Percentiles rank a stretch among this genome's conserved stretches.
Evolutionary conservation across 2,113 vertebrate genomes (phyloP).

Genomic region (Muscicapa adusta): DNA sequence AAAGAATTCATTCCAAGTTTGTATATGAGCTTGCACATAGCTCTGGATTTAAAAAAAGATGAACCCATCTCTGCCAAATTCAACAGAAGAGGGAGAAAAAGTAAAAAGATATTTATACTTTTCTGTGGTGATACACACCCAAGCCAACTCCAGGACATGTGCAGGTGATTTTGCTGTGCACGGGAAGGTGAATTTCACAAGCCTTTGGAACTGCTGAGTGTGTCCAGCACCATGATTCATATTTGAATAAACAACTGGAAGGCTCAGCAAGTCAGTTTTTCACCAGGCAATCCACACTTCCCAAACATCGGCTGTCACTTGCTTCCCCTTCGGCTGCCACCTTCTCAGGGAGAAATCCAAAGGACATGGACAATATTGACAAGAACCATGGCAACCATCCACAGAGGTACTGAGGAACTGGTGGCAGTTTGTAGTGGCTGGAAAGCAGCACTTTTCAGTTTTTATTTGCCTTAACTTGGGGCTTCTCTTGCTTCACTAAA

Average conservation of each 20-base stretch:
- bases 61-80: slow-evolving; percentile 1
- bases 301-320: neutral
- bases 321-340: neutral
- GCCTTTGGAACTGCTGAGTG: neutral
- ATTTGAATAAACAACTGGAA: neutral
- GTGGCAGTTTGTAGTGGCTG: neutral
- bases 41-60: neutral
- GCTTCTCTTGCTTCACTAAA: neutral
- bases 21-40: neutral
- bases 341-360: neutral
- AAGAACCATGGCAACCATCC: neutral
- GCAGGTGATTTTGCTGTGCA: neutral
- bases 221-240: neutral
- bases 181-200: neutral
- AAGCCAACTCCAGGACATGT: accelerated
- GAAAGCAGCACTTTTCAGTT: neutral
- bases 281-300: neutral
- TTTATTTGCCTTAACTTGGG: neutral
- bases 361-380: neutral
- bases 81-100: neutral
- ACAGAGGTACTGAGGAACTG: neutral
- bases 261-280: neutral
- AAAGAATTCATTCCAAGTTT: slow-evolving; percentile 14
- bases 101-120: neutral
- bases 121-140: neutral